Evolutionary conservation across 2,888 invertebrate species (phyloP).

Genomic region (Brenthis ino): DNA sequence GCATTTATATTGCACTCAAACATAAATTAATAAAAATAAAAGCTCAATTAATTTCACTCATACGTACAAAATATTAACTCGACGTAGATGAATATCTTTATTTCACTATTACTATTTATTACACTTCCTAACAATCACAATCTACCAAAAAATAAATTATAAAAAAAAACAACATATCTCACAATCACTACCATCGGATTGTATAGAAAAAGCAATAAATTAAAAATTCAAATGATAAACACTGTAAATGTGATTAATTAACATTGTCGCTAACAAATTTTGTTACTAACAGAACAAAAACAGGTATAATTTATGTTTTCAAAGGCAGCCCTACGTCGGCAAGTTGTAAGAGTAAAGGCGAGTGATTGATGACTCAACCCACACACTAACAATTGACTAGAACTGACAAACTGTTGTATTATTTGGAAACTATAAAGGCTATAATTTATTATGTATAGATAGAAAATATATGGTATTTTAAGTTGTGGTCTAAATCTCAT

Average conservation of each 20-base stretch:
- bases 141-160: not conserved
- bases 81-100: too few species aligned
- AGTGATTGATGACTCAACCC: slow-evolving; percentile 78
- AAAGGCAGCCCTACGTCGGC: slow-evolving; percentile 66
- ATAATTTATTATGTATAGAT: slow-evolving; percentile 53
- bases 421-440: slow-evolving; percentile 67
- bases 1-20: too few species aligned
- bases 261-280: slow-evolving; percentile 73
- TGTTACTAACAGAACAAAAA: slow-evolving; percentile 72
- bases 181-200: slow-evolving; percentile 10
- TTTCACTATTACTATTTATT: too few species aligned
- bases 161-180: not conserved
- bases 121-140: too few species aligned
- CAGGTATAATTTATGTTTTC: slow-evolving; percentile 68
- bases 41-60: too few species aligned
- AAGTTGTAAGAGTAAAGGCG: slow-evolving; percentile 80
- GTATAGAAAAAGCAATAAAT: slow-evolving; percentile 17
- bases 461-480: not conserved
- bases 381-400: slow-evolving; percentile 70
- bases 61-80: too few species aligned
- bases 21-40: too few species aligned
- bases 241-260: slow-evolving; percentile 68
- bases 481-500: too few species aligned
- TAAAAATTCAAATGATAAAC: slow-evolving; percentile 44
- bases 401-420: slow-evolving; percentile 73